phyloP scores from a whole-genome alignment of 2,113 vertebrate genomes.

The Carassius gibelio region DNA sequence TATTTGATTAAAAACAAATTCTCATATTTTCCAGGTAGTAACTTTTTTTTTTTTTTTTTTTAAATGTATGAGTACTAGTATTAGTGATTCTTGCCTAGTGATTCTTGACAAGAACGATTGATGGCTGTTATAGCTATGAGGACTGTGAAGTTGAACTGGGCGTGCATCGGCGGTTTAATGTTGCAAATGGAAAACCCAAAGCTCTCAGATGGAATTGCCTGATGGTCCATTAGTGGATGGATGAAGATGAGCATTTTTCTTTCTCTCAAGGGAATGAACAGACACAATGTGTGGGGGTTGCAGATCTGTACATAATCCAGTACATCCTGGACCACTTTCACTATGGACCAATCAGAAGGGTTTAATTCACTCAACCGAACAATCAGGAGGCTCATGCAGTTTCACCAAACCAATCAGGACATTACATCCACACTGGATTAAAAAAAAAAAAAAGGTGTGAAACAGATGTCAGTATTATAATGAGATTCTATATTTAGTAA shows the following conservation, averaged over 20 bases:
- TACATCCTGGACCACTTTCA: neutral
- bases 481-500: conserved; percentile 1
- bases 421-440: neutral
- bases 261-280: conserved; percentile 12
- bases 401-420: neutral
- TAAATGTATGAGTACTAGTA: neutral
- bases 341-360: neutral
- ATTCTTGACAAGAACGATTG: neutral
- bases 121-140: neutral
- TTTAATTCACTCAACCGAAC: neutral
- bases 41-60: too few relatives aligned
- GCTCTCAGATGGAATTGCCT: neutral
- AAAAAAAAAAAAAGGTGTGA: neutral
- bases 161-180: neutral
- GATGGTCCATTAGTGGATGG: conserved; percentile 13
- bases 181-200: conserved; percentile 8
- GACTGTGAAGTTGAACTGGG: neutral
- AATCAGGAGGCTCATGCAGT: neutral
- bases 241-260: neutral
- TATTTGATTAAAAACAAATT: too few relatives aligned
- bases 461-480: conserved; percentile 21
- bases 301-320: conserved; percentile 8
- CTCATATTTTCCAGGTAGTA: too few relatives aligned
- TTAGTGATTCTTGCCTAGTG: neutral
- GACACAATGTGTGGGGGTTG: neutral